These are phyloP conservation scores for Scaptomyza hsui DNA, from an alignment of 1,140 invertebrate genomes.

Conservation along the genomic window DNA sequence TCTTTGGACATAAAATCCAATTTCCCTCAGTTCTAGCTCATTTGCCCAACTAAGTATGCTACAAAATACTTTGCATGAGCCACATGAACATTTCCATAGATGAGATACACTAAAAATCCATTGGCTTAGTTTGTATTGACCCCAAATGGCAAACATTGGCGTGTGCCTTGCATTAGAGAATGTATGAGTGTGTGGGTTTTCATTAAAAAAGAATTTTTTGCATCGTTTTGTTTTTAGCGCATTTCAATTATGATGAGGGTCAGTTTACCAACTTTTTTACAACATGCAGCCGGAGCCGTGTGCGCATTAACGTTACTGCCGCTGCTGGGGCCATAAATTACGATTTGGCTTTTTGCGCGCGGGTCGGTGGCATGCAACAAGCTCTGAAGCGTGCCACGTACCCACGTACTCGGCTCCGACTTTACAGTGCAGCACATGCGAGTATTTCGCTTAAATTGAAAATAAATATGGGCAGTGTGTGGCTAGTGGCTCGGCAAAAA, in stretches of 20 bases:
- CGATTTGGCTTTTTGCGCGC: conserved; percentile 31
- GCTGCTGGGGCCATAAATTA: conserved; percentile 65
- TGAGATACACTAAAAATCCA: conserved; percentile 11
- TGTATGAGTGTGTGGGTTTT: conserved; percentile 3
- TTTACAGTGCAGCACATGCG: conserved; percentile 51
- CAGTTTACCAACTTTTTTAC: conserved; percentile 54
- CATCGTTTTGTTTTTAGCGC: conserved; percentile 65
- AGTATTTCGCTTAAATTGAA: conserved; percentile 75
- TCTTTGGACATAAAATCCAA: too few relatives aligned
- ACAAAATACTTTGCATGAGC: conserved; percentile 22
- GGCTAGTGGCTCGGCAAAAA: conserved; percentile 36
- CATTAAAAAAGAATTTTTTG: conserved; percentile 67
- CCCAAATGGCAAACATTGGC: conserved; percentile 37
- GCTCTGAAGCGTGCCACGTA: background rate
- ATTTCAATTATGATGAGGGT: conserved; percentile 79
- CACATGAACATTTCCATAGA: conserved; percentile 27
- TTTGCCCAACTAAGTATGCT: conserved; percentile 14
- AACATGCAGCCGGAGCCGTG: conserved; percentile 18
- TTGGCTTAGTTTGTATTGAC: conserved; percentile 49
- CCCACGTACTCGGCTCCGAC: conserved; percentile 4
- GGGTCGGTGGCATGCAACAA: conserved; percentile 67
- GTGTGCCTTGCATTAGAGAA: background rate
- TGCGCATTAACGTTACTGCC: conserved; percentile 70
- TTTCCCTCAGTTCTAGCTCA: too few relatives aligned
- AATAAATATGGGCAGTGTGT: conserved; percentile 62